Conservation (phyloP, 2,888 invertebrate genomes). For the Pheosia tremula region DNA sequence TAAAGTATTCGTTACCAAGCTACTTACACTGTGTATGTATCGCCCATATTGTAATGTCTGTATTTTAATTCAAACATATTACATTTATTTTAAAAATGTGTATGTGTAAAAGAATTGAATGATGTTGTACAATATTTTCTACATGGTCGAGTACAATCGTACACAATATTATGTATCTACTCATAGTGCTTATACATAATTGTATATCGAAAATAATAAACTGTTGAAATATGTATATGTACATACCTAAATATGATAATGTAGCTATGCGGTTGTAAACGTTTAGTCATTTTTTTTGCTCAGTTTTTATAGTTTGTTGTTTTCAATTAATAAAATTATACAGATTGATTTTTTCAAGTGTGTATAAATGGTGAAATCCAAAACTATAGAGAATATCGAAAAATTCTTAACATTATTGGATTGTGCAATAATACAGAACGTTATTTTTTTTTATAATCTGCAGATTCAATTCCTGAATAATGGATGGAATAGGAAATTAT, state of each 20-base stretch:
- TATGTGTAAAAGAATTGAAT: conserved; percentile 5
- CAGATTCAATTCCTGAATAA: too few species aligned
- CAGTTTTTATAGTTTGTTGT: conserved; percentile 23
- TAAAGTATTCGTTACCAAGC: conserved; percentile 1
- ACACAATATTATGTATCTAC: conserved; percentile 25
- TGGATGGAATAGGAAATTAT: too few species aligned
- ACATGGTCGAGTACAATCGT: conserved; percentile 17
- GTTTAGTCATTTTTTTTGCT: conserved; percentile 39
- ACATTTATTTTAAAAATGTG: too few species aligned
- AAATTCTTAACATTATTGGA: too few species aligned
- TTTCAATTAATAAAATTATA: conserved; percentile 17
- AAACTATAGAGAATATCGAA: too few species aligned
- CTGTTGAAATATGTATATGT: conserved; percentile 37
- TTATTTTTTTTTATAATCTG: too few species aligned
- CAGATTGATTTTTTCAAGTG: too few species aligned
- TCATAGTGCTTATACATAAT: conserved; percentile 17
- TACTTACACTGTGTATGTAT: background rate
- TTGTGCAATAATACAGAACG: too few species aligned
- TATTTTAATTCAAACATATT: background rate
- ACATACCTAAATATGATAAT: conserved; percentile 30
- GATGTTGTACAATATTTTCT: conserved; percentile 30
- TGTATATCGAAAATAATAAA: conserved; percentile 35
- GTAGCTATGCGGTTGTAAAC: conserved; percentile 44
- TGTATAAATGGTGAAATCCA: too few species aligned
- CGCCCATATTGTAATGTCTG: background rate